Conservation (phyloP, 1,140 invertebrate species). For the Drosophila orena region DNA sequence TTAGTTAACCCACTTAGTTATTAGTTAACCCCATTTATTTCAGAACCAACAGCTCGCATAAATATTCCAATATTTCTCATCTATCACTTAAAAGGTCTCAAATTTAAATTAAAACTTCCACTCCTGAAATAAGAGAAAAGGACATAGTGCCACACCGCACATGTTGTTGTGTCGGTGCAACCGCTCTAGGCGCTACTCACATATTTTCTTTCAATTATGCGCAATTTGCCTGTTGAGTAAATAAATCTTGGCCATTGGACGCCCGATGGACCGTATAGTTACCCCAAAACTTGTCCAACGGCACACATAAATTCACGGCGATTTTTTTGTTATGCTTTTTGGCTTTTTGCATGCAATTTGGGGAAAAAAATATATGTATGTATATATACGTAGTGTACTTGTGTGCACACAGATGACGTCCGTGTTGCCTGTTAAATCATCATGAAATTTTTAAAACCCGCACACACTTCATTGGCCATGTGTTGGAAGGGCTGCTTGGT, state of each 20-base stretch:
- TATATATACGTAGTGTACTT: not conserved
- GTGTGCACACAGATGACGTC: constrained; percentile 49
- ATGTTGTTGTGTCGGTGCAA: not conserved
- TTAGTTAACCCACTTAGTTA: too few relatives aligned
- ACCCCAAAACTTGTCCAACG: constrained; percentile 36
- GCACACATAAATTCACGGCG: constrained; percentile 9
- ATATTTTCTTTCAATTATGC: constrained; percentile 77
- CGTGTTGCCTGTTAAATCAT: constrained; percentile 70
- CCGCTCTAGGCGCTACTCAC: constrained; percentile 6
- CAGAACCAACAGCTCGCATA: too few relatives aligned
- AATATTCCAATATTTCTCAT: too few relatives aligned
- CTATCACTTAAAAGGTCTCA: not conserved
- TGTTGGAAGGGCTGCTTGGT: constrained; percentile 22
- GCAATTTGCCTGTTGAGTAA: constrained; percentile 71
- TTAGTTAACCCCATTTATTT: too few relatives aligned
- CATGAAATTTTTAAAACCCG: constrained; percentile 74
- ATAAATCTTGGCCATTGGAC: constrained; percentile 65
- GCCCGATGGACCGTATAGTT: constrained; percentile 36
- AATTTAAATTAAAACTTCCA: not conserved
- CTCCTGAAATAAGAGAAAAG: not conserved
- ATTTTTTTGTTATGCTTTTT: constrained; percentile 17
- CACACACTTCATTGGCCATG: constrained; percentile 74
- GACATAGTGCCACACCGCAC: constrained; percentile 2
- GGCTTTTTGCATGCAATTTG: constrained; percentile 44
- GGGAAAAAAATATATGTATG: constrained; percentile 4